Conservation (phyloP, 2,888 invertebrate species). For the Salticus scenicus region DNA sequence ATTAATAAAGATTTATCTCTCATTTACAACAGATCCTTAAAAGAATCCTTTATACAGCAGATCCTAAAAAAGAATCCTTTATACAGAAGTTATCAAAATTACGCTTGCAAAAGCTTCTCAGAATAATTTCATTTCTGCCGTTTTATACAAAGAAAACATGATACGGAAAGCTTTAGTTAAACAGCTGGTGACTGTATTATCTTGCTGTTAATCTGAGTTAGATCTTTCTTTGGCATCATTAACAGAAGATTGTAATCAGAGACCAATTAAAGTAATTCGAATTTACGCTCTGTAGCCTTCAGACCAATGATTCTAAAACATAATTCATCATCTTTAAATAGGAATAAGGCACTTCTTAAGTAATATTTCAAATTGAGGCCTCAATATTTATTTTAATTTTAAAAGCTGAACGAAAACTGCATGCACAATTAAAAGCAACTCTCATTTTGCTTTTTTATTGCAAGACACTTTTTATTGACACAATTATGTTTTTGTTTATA, state of each 20-base stretch:
- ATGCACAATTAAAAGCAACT: too few species aligned
- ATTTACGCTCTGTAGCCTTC: conserved; percentile 34
- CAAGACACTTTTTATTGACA: too few species aligned
- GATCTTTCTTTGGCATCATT: conserved; percentile 38
- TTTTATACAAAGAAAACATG: not conserved
- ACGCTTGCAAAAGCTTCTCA: not conserved
- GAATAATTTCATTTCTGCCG: not conserved
- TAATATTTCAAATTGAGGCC: too few species aligned
- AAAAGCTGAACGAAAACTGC: too few species aligned
- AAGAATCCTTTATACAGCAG: too few species aligned
- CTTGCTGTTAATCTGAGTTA: conserved; percentile 11
- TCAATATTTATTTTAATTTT: too few species aligned
- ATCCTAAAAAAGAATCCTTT: not conserved
- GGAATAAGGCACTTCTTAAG: not conserved
- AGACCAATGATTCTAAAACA: not conserved
- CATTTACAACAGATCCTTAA: too few species aligned
- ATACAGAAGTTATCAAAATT: not conserved
- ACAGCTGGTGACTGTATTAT: conserved; percentile 23
- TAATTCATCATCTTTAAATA: conserved; percentile 37
- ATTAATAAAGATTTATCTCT: too few species aligned
- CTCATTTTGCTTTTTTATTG: too few species aligned
- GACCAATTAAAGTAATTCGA: conserved; percentile 29
- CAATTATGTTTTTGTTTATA: too few species aligned
- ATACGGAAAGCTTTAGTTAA: not conserved
- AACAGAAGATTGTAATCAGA: conserved; percentile 43